phyloP scores from a whole-genome alignment of 2,113 vertebrate species.

The Psettodes erumei region DNA sequence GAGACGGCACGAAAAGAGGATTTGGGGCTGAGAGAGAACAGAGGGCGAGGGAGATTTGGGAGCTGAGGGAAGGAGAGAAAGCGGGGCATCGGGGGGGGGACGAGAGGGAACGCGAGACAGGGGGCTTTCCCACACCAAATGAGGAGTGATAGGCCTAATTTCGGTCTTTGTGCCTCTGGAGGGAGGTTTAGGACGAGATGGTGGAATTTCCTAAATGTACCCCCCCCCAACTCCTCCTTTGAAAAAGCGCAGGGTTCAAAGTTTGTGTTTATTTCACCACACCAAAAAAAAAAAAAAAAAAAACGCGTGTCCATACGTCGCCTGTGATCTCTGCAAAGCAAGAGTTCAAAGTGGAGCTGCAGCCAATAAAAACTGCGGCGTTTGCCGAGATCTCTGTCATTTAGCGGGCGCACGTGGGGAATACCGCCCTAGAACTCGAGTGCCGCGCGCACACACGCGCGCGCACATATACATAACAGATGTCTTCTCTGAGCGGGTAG shows the following conservation, averaged over 20 bases:
- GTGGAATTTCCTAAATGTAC: conserved; percentile 85
- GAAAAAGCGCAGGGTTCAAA: conserved; percentile 79
- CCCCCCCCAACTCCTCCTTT: no score
- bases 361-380: conserved; percentile 65
- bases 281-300: conserved; percentile 74
- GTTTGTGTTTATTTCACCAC: conserved; percentile 79
- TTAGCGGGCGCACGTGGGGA: conserved; percentile 29
- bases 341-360: conserved; percentile 70
- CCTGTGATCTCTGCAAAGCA: conserved; percentile 65
- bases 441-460: no score
- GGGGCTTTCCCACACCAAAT: conserved; percentile 87
- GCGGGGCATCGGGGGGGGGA: conserved; percentile 63
- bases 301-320: conserved; percentile 64
- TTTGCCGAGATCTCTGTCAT: conserved; percentile 55
- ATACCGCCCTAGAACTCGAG: no score
- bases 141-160: conserved; percentile 80
- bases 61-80: conserved; percentile 66
- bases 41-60: conserved; percentile 66
- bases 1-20: conserved; percentile 64
- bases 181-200: conserved; percentile 82
- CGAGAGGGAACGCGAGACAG: conserved; percentile 72
- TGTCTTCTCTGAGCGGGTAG: not conserved
- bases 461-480: not conserved
- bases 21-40: conserved; percentile 66
- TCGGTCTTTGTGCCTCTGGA: conserved; percentile 83